Evolutionary conservation across 2,113 vertebrate species (phyloP).

Genomic region (Tetrax tetrax): DNA sequence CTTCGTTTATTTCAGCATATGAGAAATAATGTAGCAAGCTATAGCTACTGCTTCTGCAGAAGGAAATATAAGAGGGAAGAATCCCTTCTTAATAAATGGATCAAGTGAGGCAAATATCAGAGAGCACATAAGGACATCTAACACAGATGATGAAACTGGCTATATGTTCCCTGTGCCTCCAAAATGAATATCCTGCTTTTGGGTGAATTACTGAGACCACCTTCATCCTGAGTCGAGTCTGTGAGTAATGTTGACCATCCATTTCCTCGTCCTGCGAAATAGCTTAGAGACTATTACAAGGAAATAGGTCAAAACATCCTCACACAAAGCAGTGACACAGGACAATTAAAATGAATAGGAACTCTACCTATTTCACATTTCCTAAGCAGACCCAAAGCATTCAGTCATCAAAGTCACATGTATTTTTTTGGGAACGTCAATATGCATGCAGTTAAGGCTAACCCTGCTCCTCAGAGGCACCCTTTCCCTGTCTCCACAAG

Average conservation of each 20-base stretch:
- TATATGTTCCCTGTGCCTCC: background rate
- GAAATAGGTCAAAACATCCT: background rate
- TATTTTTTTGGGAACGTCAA: accelerated
- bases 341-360: background rate
- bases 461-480: background rate
- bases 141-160: background rate
- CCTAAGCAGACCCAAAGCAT: background rate
- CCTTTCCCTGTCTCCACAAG: background rate
- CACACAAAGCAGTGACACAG: background rate
- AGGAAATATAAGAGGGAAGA: background rate
- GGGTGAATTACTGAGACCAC: background rate
- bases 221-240: background rate
- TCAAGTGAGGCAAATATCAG: background rate
- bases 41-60: background rate
- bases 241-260: background rate
- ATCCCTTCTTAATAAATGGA: background rate
- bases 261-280: background rate
- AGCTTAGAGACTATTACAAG: background rate
- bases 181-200: background rate
- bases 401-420: background rate
- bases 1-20: background rate
- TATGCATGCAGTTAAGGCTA: background rate
- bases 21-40: background rate
- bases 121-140: background rate
- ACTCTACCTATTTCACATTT: background rate